phyloP scores from a whole-genome alignment of 2,113 vertebrate species.

The Elanus axillaris region DNA sequence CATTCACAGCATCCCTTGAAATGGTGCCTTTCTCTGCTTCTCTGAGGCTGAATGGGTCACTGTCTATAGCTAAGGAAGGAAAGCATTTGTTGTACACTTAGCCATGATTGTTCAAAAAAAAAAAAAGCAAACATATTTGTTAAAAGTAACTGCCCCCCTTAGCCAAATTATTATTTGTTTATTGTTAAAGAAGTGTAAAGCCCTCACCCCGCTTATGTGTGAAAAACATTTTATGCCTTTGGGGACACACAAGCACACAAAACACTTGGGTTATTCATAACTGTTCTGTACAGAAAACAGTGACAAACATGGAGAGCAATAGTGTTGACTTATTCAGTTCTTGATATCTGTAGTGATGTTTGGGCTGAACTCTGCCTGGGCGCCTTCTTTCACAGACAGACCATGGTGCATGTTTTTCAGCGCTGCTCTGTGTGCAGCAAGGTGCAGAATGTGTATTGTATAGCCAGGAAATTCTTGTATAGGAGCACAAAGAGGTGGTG shows the following conservation, averaged over 20 bases:
- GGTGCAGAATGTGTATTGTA: rapidly evolving
- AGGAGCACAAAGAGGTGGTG: not conserved
- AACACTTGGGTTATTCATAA: not conserved
- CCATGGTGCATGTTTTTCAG: not conserved
- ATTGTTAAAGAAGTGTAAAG: not conserved
- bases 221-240: not conserved
- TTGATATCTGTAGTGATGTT: not conserved
- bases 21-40: not conserved
- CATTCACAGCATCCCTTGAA: not conserved
- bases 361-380: not conserved
- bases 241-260: not conserved
- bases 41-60: not conserved
- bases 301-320: not conserved
- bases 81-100: not conserved
- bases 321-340: not conserved
- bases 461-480: not conserved
- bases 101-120: not conserved
- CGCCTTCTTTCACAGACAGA: not conserved
- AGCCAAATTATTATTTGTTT: not conserved
- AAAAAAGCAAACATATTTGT: not conserved
- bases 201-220: not conserved
- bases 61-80: not conserved
- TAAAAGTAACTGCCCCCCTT: not conserved
- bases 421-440: not conserved
- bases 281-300: not conserved